Conservation (phyloP, 2,797 vertebrate species). For the Eutrigla gurnardus region DNA sequence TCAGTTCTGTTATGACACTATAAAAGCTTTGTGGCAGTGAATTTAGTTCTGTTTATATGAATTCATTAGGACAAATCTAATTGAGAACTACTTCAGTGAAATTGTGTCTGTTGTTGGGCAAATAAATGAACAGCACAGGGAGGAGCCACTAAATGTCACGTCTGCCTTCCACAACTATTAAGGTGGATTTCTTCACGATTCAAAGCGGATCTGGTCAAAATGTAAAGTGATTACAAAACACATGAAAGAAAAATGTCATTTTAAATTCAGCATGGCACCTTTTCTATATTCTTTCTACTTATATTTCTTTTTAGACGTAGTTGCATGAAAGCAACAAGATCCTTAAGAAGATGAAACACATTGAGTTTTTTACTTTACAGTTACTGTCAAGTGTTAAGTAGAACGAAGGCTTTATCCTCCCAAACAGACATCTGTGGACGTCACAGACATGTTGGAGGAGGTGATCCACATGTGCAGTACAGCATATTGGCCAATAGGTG, state of each 20-base stretch:
- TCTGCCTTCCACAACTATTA: background rate
- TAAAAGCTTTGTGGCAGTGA: slow-evolving; percentile 8
- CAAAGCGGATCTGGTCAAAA: background rate
- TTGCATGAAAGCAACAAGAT: too few species aligned
- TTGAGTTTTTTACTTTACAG: too few species aligned
- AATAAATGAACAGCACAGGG: slow-evolving; percentile 9
- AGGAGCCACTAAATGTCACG: background rate
- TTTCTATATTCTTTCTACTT: background rate
- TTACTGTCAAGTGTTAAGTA: too few species aligned
- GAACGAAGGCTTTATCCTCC: too few species aligned
- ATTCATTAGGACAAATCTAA: slow-evolving; percentile 9
- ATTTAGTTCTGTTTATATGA: background rate
- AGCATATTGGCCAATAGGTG: too few species aligned
- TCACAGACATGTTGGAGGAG: too few species aligned
- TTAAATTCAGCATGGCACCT: background rate
- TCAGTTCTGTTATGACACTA: background rate
- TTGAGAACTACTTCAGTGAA: slow-evolving; percentile 2
- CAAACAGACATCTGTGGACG: too few species aligned
- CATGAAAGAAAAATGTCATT: background rate
- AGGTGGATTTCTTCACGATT: background rate
- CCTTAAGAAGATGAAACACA: too few species aligned
- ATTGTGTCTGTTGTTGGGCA: background rate
- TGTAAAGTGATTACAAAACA: background rate
- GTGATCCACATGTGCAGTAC: too few species aligned
- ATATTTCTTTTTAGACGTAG: too few species aligned